Percentiles rank a stretch among this genome's conserved stretches.
Conservation (phyloP, 2,113 vertebrate genomes). For the Pteronura brasiliensis region DNA sequence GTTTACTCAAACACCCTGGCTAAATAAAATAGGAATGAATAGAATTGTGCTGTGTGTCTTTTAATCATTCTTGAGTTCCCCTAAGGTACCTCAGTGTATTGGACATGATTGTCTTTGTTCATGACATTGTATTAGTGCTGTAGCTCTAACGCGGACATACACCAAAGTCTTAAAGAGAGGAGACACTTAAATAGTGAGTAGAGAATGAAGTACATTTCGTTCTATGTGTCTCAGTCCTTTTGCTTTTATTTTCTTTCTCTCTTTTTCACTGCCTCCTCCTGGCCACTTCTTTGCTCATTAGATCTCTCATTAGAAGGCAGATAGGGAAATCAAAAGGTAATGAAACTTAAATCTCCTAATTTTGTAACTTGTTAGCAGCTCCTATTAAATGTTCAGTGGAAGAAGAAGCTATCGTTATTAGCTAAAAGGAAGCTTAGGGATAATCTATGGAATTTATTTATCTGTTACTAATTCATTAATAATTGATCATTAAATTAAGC, state of each 20-base stretch:
- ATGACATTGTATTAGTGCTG: not conserved
- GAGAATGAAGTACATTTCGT: fast-evolving
- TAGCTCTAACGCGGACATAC: not conserved
- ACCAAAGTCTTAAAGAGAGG: not conserved
- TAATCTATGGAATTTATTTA: slow-evolving; percentile 37
- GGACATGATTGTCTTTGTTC: not conserved
- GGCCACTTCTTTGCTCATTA: not conserved
- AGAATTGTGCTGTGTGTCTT: not conserved
- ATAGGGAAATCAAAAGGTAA: slow-evolving; percentile 28
- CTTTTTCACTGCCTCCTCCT: not conserved
- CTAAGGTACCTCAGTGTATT: fast-evolving
- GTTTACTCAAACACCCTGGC: not conserved
- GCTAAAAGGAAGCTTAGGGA: slow-evolving; percentile 17
- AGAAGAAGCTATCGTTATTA: not conserved
- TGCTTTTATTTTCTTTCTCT: not conserved
- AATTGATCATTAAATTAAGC: slow-evolving; percentile 48
- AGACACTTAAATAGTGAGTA: not conserved
- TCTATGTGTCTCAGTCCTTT: not conserved
- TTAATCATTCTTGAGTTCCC: not conserved
- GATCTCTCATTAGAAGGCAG: not conserved
- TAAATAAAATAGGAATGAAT: not conserved
- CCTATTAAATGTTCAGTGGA: not conserved
- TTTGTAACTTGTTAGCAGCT: not conserved
- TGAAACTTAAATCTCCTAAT: slow-evolving; percentile 46
- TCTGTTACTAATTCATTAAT: slow-evolving; percentile 46